A percentile compares a stretch with the other conserved stretches of the same genome.
These are phyloP conservation scores for Tribolium freemani DNA, from an alignment of 2,888 invertebrate genomes.

Conservation along the genomic window DNA sequence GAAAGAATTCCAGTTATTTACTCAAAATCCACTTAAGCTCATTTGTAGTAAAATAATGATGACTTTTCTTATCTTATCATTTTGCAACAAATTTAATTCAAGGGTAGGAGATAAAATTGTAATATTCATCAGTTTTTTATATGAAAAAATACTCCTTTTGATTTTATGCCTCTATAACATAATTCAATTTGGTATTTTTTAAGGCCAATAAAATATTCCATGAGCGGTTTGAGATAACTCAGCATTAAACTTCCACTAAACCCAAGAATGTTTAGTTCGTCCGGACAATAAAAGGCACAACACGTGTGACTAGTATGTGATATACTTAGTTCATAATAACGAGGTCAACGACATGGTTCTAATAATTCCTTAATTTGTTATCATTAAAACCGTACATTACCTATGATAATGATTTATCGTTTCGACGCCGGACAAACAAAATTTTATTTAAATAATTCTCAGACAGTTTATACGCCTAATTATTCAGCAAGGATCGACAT, in stretches of 20 bases:
- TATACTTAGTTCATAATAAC: conserved; percentile 38
- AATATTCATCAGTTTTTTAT: not conserved
- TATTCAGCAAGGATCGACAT: not conserved
- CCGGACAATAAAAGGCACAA: conserved; percentile 27
- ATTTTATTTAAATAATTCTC: not conserved
- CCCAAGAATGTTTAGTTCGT: conserved; percentile 11
- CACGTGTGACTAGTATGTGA: conserved; percentile 35
- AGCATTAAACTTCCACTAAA: not conserved
- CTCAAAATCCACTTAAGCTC: not conserved
- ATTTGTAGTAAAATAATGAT: not conserved
- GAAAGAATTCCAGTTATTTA: not conserved
- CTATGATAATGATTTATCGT: conserved; percentile 1
- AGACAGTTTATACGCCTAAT: not conserved
- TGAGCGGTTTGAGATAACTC: not conserved
- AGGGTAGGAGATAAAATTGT: not conserved
- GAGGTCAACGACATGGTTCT: conserved; percentile 38
- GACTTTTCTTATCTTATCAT: not conserved
- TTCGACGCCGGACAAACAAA: not conserved
- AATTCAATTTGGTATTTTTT: not conserved
- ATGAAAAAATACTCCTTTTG: not conserved
- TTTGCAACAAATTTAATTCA: not conserved
- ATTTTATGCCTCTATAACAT: not conserved
- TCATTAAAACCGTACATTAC: conserved; percentile 1
- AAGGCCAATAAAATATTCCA: not conserved
- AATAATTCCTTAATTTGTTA: conserved; percentile 37